Evolutionary conservation across 2,888 invertebrate species (phyloP), one percentile per base, ranked within the genome.

Genomic region (Drosophila kuntzei): DNA sequence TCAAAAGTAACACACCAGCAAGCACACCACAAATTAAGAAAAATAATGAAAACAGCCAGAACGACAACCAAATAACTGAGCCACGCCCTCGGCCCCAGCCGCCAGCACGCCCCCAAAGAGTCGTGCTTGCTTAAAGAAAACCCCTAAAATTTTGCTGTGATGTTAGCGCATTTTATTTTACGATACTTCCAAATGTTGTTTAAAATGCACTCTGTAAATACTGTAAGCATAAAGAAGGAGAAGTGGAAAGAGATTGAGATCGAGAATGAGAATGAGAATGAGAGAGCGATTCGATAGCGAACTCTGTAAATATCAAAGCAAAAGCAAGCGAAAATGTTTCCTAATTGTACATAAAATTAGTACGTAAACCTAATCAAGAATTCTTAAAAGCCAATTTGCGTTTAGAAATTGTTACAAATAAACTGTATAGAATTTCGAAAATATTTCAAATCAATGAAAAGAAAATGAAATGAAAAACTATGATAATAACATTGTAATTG

Each of bases 111-210:
- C 66, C 67, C 49, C 29, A 60, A 50, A 41, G 51, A 46, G 76
- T 65, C 66, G 64, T 66, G 65, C 54, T 71, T 51, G 75, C 66
- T 47, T 49, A 68, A 41, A 65, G 16, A 64, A 67, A 83, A 78
- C 61, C 73, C 90, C 91, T 90, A 89, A 90, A 88, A 86, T 83
- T 87, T 91, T 91, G 91, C 91, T 91, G 91, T 91, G 91, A 91
- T 91, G 91, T 91, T 90, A 91, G 91, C 90, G 91, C 91, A 91
- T 91, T 91, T 91, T 90, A 90, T 65, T 79, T 87, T 84, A 87
- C 90, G 84, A 87, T 80, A 83, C 87, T 84, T 81, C 75, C 76
- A 77, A 80, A 86, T 79, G 79, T 87, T 84, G 81, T 81, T 66
- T 63, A 71, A 86, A 83, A 87, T 84, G 83, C 83, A 87, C 87